Conservation (phyloP, 2,113 vertebrate species). For the Tinamus guttatus region DNA sequence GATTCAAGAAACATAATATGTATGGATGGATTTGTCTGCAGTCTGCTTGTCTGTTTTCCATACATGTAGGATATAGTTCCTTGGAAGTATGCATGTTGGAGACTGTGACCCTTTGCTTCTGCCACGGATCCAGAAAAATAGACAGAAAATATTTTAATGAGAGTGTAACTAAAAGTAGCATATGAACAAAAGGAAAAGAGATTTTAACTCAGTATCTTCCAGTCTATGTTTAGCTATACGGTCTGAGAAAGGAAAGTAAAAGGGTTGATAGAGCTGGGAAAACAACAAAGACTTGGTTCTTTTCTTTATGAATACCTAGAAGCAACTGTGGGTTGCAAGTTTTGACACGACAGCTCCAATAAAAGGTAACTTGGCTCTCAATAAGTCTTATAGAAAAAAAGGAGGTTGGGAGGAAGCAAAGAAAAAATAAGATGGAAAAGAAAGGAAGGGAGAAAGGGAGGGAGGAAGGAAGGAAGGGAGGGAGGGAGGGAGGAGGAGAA, state of each 20-base stretch:
- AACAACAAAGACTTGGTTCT: neutral
- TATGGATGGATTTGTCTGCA: neutral
- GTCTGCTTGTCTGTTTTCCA: neutral
- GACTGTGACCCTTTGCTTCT: neutral
- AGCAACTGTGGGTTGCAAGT: neutral
- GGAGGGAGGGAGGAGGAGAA: neutral
- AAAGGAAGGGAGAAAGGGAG: neutral
- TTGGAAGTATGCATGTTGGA: neutral
- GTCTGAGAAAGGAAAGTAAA: neutral
- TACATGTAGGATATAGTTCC: neutral
- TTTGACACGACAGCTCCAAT: neutral
- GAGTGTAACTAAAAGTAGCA: neutral
- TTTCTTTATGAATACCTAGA: neutral
- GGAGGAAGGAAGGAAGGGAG: neutral
- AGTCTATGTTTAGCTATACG: neutral
- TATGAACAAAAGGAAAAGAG: neutral
- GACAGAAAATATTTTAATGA: neutral
- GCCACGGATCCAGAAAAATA: neutral
- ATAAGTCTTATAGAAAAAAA: neutral
- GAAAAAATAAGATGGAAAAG: neutral
- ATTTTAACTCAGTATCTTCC: neutral
- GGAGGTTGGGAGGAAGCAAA: neutral
- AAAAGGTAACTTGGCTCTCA: neutral
- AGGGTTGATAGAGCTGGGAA: neutral
- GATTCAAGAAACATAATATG: neutral